Evolutionary conservation across 2,888 invertebrate genomes (phyloP), one percentile per base, ranked within the genome.

Genomic region (Capitulum mitella): DNA sequence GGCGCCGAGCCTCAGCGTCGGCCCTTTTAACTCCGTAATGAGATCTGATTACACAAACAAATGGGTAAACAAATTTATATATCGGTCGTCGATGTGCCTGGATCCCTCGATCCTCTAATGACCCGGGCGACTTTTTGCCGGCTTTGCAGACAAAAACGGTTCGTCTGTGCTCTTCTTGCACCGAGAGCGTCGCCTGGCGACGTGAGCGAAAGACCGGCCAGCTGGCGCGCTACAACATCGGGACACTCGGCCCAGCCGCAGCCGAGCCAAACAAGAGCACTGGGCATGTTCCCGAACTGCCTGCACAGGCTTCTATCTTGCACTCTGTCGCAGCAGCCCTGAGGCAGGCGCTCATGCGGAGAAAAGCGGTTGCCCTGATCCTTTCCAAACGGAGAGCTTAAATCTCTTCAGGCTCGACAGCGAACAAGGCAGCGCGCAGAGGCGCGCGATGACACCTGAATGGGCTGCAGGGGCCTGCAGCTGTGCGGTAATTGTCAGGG

Each of bases 21-120:
- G 37, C 22, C 70, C 37, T 70, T 70, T 37, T 37, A 70, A 37
- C 29, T 8, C 37, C 1, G 37, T 70, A 70, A 70, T 70, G 70
- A 70, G 70, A 70, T 70, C 70, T 70, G 70, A 70, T 70, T 70
- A 70, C 37, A 37, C 70, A 70, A 37, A 70, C 70, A 70, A 70
- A 70, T 70, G 34, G 70, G 70, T 70, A 70, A 70, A 70, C 70
- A 70, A 70, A 70, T 70, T 70, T 70, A 70, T 70, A 70, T 37
- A 70, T 70, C 70, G 70, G 26, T 37, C 70, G 19, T 12, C 70
- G 32, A 61, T 70, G 70, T 8, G 34, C 16, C 16, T 19, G 37
- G 37, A 10, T 70, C 70, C 37, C 16, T 70, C 70, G 37, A 70
- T 37, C 34, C 29, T 32, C 70, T 70, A 70, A 70, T 70, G 70